Conservation (phyloP, 2,888 invertebrate species). For the Himalopsyche anomala region DNA sequence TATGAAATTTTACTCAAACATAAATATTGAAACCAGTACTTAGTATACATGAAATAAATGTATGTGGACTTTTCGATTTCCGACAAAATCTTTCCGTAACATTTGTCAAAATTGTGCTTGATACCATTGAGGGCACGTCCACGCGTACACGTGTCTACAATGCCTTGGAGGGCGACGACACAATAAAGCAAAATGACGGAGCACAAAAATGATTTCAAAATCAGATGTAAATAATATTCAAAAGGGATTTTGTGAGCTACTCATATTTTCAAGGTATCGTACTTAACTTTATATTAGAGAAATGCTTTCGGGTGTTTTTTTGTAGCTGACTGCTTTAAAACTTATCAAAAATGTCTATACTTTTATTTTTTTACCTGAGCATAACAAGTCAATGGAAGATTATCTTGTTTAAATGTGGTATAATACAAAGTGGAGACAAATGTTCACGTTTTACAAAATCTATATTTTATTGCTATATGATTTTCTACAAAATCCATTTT, state of each 20-base stretch:
- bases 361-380: too few relatives aligned
- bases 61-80: constrained; percentile 17
- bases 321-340: not conserved
- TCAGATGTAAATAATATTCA: constrained; percentile 43
- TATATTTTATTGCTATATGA: too few relatives aligned
- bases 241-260: not conserved
- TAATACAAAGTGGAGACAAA: too few relatives aligned
- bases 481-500: too few relatives aligned
- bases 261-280: not conserved
- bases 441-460: too few relatives aligned
- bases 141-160: constrained; percentile 38
- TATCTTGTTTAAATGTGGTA: too few relatives aligned
- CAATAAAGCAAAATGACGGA: constrained; percentile 36
- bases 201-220: constrained; percentile 42
- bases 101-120: constrained; percentile 22
- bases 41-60: not conserved
- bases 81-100: not conserved
- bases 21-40: not conserved
- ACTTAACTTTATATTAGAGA: constrained; percentile 16
- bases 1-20: too few relatives aligned
- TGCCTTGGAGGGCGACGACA: constrained; percentile 35
- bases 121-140: constrained; percentile 29
- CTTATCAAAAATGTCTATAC: not conserved
- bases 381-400: too few relatives aligned
- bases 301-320: not conserved